A percentile compares a stretch with the other conserved stretches of the same genome.
phyloP scores from a whole-genome alignment of 2,888 invertebrate species.

The Phanerotoma sp. region DNA sequence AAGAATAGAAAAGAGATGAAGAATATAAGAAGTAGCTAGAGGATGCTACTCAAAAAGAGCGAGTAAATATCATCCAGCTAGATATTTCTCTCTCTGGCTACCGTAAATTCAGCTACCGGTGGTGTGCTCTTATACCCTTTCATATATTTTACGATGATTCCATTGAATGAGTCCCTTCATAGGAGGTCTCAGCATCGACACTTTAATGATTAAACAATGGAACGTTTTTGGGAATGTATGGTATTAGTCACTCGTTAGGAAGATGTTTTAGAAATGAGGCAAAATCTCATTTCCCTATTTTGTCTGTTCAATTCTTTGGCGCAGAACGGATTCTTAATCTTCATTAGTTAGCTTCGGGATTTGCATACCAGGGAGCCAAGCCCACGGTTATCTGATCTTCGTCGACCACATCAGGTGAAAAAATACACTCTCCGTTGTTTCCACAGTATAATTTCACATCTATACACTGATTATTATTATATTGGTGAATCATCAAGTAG shows the following conservation, averaged over 20 bases:
- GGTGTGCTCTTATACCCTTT: neutral
- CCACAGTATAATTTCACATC: neutral
- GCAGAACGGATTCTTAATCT: constrained; percentile 49
- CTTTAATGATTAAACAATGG: constrained; percentile 31
- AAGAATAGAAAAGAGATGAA: constrained; percentile 5
- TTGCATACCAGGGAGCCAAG: constrained; percentile 51
- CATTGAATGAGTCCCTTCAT: constrained; percentile 33
- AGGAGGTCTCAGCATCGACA: constrained; percentile 50
- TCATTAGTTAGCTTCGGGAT: constrained; percentile 54
- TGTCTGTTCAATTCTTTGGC: constrained; percentile 15
- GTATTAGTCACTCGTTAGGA: constrained; percentile 47
- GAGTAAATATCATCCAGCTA: no score
- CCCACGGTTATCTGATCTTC: constrained; percentile 52
- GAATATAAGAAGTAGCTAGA: constrained; percentile 8
- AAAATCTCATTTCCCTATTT: constrained; percentile 9
- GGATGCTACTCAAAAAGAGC: no score
- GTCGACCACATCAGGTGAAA: constrained; percentile 22
- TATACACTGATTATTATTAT: neutral
- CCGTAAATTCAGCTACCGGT: constrained; percentile 15
- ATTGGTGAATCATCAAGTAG: neutral
- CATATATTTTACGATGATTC: neutral
- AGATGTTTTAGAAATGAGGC: constrained; percentile 51
- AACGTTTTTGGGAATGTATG: constrained; percentile 44
- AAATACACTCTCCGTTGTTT: constrained; percentile 14
- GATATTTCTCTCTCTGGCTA: constrained; percentile 17